These are phyloP conservation scores for Eumerus sabulonum DNA, from an alignment of 2,888 invertebrate species.

Conservation along the genomic window DNA sequence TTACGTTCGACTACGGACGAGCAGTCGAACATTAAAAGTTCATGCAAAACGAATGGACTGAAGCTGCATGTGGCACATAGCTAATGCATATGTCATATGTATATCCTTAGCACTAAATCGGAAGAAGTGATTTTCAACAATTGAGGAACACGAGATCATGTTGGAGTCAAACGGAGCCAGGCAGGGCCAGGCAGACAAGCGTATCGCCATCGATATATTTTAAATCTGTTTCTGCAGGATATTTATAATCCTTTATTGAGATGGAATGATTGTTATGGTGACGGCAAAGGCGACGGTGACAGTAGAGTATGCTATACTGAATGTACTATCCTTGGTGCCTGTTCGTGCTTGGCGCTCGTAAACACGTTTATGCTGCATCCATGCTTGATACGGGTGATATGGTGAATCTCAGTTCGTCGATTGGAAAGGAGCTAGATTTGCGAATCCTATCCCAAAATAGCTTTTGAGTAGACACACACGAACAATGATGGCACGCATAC, in stretches of 20 bases:
- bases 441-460: conserved; percentile 27
- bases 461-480: conserved; percentile 3
- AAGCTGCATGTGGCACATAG: conserved; percentile 54
- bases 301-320: background rate
- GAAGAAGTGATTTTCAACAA: conserved; percentile 59
- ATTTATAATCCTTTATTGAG: conserved; percentile 65
- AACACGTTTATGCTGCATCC: conserved; percentile 50
- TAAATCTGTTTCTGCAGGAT: conserved; percentile 66
- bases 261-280: conserved; percentile 54
- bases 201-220: conserved; percentile 56
- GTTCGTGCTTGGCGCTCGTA: conserved; percentile 35
- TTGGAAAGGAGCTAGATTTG: conserved; percentile 30
- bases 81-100: too few relatives aligned
- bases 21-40: conserved; percentile 7
- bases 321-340: conserved; percentile 1
- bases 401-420: background rate
- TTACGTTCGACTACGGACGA: conserved; percentile 31
- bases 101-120: too few relatives aligned
- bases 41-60: conserved; percentile 25
- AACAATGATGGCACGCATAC: conserved; percentile 8
- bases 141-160: too few relatives aligned
- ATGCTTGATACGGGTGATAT: background rate
- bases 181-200: background rate
- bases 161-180: too few relatives aligned
- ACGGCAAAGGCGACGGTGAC: background rate